Conservation (phyloP, 2,888 invertebrate genomes). For the Phlogophora meticulosa region DNA sequence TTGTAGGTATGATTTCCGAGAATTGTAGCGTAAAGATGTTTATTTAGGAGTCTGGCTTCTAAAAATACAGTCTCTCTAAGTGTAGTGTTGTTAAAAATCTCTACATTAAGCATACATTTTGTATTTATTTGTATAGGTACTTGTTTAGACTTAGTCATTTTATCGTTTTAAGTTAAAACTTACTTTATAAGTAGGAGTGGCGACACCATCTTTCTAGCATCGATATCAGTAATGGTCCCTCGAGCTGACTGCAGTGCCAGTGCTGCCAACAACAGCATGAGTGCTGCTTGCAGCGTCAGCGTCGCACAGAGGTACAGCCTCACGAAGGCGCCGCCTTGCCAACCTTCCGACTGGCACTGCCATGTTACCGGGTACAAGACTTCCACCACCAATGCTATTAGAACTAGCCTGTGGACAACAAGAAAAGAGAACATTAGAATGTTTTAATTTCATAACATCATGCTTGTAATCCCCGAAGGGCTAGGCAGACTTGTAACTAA, state of each 20-base stretch:
- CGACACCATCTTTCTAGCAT: slow-evolving; percentile 93
- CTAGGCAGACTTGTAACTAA: no score
- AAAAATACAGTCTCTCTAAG: no score
- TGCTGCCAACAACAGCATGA: slow-evolving; percentile 92
- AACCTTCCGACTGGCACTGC: slow-evolving; percentile 93
- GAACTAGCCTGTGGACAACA: slow-evolving; percentile 91
- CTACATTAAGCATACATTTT: no score
- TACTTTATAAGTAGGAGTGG: slow-evolving; percentile 94
- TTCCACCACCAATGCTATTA: slow-evolving; percentile 92
- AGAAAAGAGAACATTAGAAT: not conserved
- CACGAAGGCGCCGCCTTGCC: slow-evolving; percentile 93
- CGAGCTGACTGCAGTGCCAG: slow-evolving; percentile 94
- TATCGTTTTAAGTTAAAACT: no score
- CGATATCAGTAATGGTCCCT: slow-evolving; percentile 95
- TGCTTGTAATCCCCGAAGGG: no score
- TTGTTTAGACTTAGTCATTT: no score
- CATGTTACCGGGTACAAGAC: slow-evolving; percentile 93
- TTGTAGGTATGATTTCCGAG: no score
- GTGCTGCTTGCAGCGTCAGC: slow-evolving; percentile 92
- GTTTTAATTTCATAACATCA: no score
- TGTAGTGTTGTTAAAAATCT: no score
- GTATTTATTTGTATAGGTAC: no score
- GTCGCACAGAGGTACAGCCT: slow-evolving; percentile 94
- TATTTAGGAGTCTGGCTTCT: no score
- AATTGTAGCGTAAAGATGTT: no score